A percentile compares a stretch with the other conserved stretches of the same genome.
phyloP scores from a whole-genome alignment of 2,113 vertebrate genomes.

The Periophthalmodon schlosseri region DNA sequence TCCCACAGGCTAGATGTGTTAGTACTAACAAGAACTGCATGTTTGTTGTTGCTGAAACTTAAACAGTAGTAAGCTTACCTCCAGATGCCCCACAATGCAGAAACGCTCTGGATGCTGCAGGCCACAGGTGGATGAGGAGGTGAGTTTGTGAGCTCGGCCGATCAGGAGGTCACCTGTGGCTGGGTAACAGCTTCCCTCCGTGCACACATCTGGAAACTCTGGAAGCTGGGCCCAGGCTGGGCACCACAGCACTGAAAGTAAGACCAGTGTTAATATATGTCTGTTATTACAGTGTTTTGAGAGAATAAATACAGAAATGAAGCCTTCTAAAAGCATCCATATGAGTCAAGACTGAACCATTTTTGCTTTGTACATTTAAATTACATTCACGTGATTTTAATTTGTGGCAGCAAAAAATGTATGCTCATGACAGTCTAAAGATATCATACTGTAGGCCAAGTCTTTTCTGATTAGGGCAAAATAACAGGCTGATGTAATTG shows the following conservation, averaged over 20 bases:
- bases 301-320: background rate
- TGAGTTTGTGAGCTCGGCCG: conserved; percentile 84
- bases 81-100: conserved; percentile 90
- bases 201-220: conserved; percentile 84
- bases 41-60: background rate
- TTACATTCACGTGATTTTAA: conserved; percentile 34
- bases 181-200: conserved; percentile 93
- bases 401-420: background rate
- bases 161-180: conserved; percentile 93
- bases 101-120: conserved; percentile 80
- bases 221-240: conserved; percentile 73
- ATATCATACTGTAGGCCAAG: background rate
- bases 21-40: background rate
- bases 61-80: conserved; percentile 71
- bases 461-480: background rate
- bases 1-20: background rate
- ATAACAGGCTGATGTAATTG: background rate
- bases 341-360: background rate
- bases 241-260: conserved; percentile 68
- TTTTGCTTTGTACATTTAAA: conserved; percentile 16
- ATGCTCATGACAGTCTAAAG: background rate
- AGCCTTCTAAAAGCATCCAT: background rate
- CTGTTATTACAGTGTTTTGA: background rate
- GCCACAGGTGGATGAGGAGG: conserved; percentile 88
- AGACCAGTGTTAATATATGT: background rate